Evolutionary conservation across 2,113 vertebrate genomes (phyloP), one percentile per base, ranked within the genome.

Genomic region (Motacilla alba): DNA sequence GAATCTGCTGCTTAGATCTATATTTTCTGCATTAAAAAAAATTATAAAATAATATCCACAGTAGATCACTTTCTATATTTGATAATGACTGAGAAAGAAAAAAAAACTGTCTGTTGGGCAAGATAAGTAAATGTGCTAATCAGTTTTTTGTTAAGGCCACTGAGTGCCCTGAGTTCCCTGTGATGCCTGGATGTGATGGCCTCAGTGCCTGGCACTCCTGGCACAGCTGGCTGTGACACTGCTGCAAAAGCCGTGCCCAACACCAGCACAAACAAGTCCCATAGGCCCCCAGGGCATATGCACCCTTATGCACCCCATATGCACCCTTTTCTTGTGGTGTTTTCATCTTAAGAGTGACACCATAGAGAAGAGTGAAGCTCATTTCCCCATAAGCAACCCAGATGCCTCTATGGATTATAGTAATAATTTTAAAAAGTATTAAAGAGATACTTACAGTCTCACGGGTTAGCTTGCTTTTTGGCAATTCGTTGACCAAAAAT

Each of bases 391-490:
- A 19, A 58, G 41, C n/a, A 85, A 73, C 23, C 11, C 12, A 60
- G 46, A 1, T 53, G 24, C 7, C 19, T 55, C 60, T 44, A 4
- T 1, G 5, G 27, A 31, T 43, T 73, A 60, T 1, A 79, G 31
- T 4, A 35, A 20, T 9, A 0, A n/a, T 30, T 74, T 17, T 5
- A 2, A 30, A 33, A 39, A 31, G 8, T 1, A 64, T 49, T 62
- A 30, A 60, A 79, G 7, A 47, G n/a, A 68, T 64, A 64, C 93
- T 96, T 92, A 96, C 96, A 46, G 88, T 84, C 56, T 93, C 56
- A 43, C 77, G 62, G 9, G 93, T 95, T 77, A 98, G 85, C 59
- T 70, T 97, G 92, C 64, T 94, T 89, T 80, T 98, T 41, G 97
- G 44, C 44, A 98, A 89, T 15, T 96, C 22, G 9, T 72, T 9